Evolutionary conservation across 2,797 vertebrate species (phyloP).

Genomic region (Buceros bicornis): DNA sequence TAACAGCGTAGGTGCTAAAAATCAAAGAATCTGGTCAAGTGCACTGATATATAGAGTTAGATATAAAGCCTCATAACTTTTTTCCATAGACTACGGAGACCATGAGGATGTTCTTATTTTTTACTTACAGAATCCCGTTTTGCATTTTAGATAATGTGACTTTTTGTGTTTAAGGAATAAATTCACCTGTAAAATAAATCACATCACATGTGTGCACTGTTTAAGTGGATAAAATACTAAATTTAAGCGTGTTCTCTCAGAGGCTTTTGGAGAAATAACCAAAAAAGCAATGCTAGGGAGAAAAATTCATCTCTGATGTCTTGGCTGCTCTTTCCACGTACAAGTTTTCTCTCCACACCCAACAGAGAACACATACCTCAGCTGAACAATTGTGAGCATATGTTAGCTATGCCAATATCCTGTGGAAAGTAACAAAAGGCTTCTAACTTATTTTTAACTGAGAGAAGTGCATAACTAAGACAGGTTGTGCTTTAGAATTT

Average conservation of each 20-base stretch:
- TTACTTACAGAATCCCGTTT: neutral
- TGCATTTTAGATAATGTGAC: neutral
- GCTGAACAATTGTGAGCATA: conserved; percentile 53
- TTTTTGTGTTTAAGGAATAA: neutral
- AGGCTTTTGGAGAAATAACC: neutral
- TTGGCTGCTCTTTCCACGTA: conserved; percentile 28
- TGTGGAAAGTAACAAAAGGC: conserved; percentile 56
- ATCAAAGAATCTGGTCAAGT: conserved; percentile 10
- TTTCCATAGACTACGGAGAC: neutral
- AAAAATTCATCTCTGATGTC: conserved; percentile 5
- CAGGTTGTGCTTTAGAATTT: conserved; percentile 44
- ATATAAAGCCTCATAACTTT: neutral
- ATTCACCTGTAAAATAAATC: neutral
- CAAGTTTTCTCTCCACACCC: conserved; percentile 52
- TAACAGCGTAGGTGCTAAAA: conserved; percentile 19
- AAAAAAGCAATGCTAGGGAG: neutral
- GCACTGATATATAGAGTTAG: neutral
- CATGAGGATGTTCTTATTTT: neutral
- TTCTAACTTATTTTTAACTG: conserved; percentile 57
- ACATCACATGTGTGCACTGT: neutral
- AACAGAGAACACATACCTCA: conserved; percentile 39
- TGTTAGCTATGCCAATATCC: conserved; percentile 52
- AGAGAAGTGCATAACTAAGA: conserved; percentile 6
- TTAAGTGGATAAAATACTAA: neutral
- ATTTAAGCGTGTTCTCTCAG: neutral